Percentiles rank a stretch among this genome's conserved stretches.
These are phyloP conservation scores for Caranx melampygus DNA, from an alignment of 2,113 vertebrate genomes.

Conservation along the genomic window DNA sequence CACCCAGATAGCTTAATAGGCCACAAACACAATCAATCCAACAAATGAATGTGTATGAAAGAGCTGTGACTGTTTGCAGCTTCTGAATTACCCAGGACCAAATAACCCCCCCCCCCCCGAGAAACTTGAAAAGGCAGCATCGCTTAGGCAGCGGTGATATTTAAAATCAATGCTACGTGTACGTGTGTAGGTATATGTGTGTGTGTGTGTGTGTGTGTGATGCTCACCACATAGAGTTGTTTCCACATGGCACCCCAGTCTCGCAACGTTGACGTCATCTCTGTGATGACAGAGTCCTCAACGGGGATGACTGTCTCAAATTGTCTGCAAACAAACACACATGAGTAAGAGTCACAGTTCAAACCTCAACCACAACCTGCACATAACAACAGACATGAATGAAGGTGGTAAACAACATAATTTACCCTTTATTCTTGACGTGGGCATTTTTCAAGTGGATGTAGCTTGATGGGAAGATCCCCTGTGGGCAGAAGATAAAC, in stretches of 20 bases:
- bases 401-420: constrained; percentile 2
- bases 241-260: constrained; percentile 99
- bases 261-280: constrained; percentile 97
- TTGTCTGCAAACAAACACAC: constrained; percentile 83
- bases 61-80: constrained; percentile 21
- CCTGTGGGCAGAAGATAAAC: constrained; percentile 79
- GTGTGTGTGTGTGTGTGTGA: constrained; percentile 16
- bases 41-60: constrained; percentile 60
- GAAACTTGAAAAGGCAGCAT: constrained; percentile 25
- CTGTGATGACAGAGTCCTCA: constrained; percentile 98
- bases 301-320: constrained; percentile 97
- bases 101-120: constrained; percentile 33
- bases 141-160: not conserved
- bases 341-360: not conserved
- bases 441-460: constrained; percentile 97
- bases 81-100: constrained; percentile 38
- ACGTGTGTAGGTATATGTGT: constrained; percentile 15
- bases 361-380: not conserved
- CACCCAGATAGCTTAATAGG: constrained; percentile 71
- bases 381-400: not conserved
- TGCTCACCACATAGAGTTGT: constrained; percentile 94
- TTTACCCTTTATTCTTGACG: constrained; percentile 98
- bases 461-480: constrained; percentile 95
- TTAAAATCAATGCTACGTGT: constrained; percentile 19
- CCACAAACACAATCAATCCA: constrained; percentile 65